Conservation (phyloP, 2,113 vertebrate genomes). For the Strix aluco region DNA sequence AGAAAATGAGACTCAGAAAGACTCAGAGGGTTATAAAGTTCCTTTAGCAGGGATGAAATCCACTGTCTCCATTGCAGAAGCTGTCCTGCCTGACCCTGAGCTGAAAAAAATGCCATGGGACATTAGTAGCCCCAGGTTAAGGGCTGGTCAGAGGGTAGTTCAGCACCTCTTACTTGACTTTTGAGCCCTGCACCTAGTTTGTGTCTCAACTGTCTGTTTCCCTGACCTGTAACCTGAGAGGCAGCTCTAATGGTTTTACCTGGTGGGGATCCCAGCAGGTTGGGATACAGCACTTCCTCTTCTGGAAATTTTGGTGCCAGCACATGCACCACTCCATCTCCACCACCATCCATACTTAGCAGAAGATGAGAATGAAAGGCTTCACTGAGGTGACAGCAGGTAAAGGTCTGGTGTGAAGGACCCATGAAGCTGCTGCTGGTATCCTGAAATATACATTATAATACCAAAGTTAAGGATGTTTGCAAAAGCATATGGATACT, state of each 20-base stretch:
- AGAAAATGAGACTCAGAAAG: neutral
- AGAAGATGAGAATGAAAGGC: neutral
- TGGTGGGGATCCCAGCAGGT: neutral
- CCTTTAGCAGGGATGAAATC: neutral
- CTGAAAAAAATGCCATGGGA: neutral
- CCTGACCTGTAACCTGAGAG: neutral
- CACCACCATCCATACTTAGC: neutral
- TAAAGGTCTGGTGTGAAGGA: neutral
- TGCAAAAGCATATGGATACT: neutral
- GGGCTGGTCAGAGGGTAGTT: neutral
- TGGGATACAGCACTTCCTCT: neutral
- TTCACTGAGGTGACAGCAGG: neutral
- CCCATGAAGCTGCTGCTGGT: neutral
- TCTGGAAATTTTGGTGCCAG: neutral
- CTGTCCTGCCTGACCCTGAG: neutral
- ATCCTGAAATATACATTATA: neutral
- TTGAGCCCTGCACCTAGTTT: neutral
- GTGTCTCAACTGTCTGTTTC: neutral
- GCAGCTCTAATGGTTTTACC: neutral
- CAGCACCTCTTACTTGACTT: neutral
- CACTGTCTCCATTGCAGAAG: neutral
- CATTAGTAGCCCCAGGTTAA: neutral
- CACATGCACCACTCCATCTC: neutral
- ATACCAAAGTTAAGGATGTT: neutral
- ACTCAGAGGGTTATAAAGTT: neutral